phyloP scores from a whole-genome alignment of 2,113 vertebrate genomes.

The Cochlearius cochlearius region DNA sequence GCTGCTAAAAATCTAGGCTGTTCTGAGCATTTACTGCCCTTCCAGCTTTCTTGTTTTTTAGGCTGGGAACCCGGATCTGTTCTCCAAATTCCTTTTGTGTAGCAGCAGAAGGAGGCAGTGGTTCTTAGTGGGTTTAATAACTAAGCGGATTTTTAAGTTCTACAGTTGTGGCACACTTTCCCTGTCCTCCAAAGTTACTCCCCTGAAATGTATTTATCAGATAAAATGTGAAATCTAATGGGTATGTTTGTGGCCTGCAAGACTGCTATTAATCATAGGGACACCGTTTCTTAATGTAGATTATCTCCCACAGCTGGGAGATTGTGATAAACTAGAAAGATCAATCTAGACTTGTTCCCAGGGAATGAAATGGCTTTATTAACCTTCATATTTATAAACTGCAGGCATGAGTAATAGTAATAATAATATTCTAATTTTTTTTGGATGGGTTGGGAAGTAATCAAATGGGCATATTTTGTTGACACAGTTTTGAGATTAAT shows the following conservation, averaged over 20 bases:
- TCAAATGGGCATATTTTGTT: neutral
- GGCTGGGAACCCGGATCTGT: neutral
- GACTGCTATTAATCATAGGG: conserved; percentile 23
- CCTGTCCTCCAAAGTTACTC: neutral
- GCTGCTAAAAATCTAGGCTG: neutral
- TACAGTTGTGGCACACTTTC: neutral
- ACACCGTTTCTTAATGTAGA: neutral
- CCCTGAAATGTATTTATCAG: neutral
- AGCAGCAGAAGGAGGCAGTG: neutral
- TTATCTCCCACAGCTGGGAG: conserved; percentile 19
- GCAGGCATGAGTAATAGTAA: neutral
- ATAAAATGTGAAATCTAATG: neutral
- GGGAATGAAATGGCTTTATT: conserved; percentile 16
- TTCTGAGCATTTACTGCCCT: neutral
- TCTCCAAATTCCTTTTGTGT: neutral
- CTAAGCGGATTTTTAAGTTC: neutral
- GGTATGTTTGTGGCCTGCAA: neutral
- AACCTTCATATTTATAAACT: conserved; percentile 31
- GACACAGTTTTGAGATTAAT: neutral
- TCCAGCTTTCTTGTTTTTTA: neutral
- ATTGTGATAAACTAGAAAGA: conserved; percentile 17
- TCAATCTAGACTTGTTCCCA: neutral
- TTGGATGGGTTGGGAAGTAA: neutral
- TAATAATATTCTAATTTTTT: neutral
- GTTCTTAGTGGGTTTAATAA: neutral